A percentile compares a stretch with the other conserved stretches of the same genome.
Evolutionary conservation across 2,888 invertebrate genomes (phyloP).

Genomic region (Macrosiphum euphorbiae): DNA sequence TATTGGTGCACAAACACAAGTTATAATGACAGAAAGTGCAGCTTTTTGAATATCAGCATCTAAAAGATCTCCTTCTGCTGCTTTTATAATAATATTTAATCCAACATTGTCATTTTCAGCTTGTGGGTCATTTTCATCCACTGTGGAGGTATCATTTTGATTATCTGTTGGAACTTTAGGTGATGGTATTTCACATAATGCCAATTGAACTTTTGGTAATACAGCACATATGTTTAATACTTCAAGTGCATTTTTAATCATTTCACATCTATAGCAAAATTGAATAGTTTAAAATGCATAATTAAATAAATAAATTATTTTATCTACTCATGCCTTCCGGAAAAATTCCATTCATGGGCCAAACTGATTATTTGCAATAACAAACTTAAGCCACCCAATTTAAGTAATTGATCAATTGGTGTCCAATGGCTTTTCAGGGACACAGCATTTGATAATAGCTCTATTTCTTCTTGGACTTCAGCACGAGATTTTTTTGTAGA

Average conservation of each 20-base stretch:
- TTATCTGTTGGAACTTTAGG: conserved; percentile 15
- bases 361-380: conserved; percentile 89
- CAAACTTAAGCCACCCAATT: conserved; percentile 85
- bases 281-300: conserved; percentile 34
- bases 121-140: conserved; percentile 77
- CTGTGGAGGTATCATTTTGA: background rate
- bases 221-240: conserved; percentile 92
- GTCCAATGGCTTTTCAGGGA: conserved; percentile 81
- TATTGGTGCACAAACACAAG: conserved; percentile 93
- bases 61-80: conserved; percentile 91
- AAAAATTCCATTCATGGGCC: conserved; percentile 92
- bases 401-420: conserved; percentile 88
- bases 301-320: conserved; percentile 44
- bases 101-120: conserved; percentile 85
- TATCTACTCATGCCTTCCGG: conserved; percentile 75
- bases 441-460: conserved; percentile 82
- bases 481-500: conserved; percentile 78
- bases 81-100: conserved; percentile 84
- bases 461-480: conserved; percentile 88
- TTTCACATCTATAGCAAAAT: conserved; percentile 77
- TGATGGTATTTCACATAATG: conserved; percentile 76
- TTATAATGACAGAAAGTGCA: conserved; percentile 90
- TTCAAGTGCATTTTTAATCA: conserved; percentile 85
- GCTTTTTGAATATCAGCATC: conserved; percentile 94
- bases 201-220: conserved; percentile 83